These are phyloP conservation scores for Drosophila sturtevanti DNA, from an alignment of 1,140 invertebrate species.

Conservation along the genomic window DNA sequence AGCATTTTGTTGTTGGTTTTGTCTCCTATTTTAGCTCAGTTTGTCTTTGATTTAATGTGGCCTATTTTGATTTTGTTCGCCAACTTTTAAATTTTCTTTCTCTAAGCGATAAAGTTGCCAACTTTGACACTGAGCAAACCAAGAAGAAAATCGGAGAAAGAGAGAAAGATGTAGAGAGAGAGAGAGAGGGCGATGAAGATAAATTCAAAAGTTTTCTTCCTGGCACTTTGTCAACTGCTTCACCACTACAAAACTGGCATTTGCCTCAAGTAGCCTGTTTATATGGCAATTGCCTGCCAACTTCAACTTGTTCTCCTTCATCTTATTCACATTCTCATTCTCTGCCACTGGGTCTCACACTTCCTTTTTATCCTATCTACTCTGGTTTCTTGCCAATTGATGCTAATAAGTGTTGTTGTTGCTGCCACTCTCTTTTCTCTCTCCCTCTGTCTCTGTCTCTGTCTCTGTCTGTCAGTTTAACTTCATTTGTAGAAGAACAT, in stretches of 20 bases:
- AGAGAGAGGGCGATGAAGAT: conserved; percentile 25
- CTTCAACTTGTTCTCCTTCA: background rate
- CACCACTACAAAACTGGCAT: conserved; percentile 12
- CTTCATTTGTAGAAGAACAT: background rate
- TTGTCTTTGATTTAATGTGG: conserved; percentile 44
- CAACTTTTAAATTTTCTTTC: conserved; percentile 17
- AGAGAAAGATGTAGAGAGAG: background rate
- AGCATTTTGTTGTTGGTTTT: background rate
- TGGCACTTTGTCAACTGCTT: conserved; percentile 70
- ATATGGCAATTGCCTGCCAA: conserved; percentile 69
- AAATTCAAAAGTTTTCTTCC: conserved; percentile 20
- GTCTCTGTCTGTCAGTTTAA: background rate
- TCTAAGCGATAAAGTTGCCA: conserved; percentile 69
- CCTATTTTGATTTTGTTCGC: conserved; percentile 33
- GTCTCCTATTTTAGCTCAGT: conserved; percentile 5
- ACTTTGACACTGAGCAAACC: background rate
- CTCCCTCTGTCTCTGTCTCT: background rate
- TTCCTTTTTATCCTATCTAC: background rate
- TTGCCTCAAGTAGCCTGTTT: conserved; percentile 58
- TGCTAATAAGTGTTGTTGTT: conserved; percentile 4
- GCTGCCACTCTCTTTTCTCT: no score
- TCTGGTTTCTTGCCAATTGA: background rate
- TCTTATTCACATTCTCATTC: background rate
- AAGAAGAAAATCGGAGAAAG: no score
- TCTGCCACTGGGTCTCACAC: background rate